Evolutionary conservation across 2,797 vertebrate genomes (phyloP).

Genomic region (Synaphobranchus kaupii): DNA sequence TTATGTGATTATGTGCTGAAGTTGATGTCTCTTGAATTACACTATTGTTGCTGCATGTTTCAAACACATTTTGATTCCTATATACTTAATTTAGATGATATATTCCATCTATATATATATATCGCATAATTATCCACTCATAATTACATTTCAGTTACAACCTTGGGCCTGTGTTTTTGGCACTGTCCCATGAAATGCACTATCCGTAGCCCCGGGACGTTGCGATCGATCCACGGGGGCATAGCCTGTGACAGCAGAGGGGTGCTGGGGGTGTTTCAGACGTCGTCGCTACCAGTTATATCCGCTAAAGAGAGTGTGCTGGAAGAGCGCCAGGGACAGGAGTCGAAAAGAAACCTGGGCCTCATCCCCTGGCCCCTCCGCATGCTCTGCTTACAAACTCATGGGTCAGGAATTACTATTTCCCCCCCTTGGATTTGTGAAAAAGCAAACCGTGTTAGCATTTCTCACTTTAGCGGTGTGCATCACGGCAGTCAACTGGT

Average conservation of each 20-base stretch:
- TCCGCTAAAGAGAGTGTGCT: neutral
- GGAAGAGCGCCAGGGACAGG: neutral
- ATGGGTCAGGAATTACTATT: neutral
- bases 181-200: neutral
- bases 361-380: neutral
- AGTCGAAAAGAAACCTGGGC: neutral
- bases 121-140: neutral
- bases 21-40: neutral
- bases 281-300: slow-evolving; percentile 4
- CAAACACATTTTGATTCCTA: neutral
- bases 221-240: neutral
- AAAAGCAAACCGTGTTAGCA: neutral
- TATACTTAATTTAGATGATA: neutral
- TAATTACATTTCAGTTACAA: neutral
- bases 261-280: neutral
- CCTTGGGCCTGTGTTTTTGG: neutral
- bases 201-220: neutral
- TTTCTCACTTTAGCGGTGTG: neutral
- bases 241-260: neutral
- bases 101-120: neutral
- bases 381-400: neutral
- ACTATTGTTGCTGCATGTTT: neutral
- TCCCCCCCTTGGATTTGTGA: neutral
- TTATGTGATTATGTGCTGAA: no score
- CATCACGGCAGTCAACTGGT: neutral